Conservation (phyloP, 2,113 vertebrate species). For the Lepidothrix coronata region DNA sequence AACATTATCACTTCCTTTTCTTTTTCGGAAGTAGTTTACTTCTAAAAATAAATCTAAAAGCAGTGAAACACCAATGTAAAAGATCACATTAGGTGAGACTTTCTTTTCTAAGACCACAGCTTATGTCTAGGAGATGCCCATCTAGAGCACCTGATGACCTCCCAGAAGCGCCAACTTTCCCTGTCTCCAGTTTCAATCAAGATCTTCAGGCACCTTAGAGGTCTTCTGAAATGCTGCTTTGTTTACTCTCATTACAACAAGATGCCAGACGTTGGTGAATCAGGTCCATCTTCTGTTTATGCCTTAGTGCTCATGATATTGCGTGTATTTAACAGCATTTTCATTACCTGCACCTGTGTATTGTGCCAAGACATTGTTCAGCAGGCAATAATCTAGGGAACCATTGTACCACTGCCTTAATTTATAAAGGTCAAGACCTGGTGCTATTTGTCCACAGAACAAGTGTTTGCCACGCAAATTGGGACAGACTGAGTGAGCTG, state of each 20-base stretch:
- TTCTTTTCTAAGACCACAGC: background rate
- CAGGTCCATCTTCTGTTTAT: background rate
- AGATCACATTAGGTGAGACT: background rate
- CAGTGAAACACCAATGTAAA: background rate
- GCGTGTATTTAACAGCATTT: background rate
- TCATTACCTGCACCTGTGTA: background rate
- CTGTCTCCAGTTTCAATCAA: background rate
- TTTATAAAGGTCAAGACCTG: constrained; percentile 28
- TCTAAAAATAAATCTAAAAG: background rate
- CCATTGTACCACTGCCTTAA: background rate
- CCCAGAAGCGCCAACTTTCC: background rate
- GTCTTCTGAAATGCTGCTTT: background rate
- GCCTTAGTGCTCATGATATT: background rate
- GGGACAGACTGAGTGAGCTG: constrained; percentile 17
- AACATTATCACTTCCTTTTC: background rate
- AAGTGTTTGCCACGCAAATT: constrained; percentile 11
- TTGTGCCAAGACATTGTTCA: background rate
- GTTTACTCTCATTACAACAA: background rate
- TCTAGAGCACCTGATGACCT: background rate
- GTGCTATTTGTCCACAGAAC: background rate
- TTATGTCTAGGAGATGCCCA: background rate
- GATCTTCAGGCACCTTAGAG: background rate
- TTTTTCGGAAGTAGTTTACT: background rate
- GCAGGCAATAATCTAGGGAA: background rate
- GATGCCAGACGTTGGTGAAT: background rate